A percentile compares a stretch with the other conserved stretches of the same genome.
Evolutionary conservation across 2,113 vertebrate genomes (phyloP).

Genomic region (Bubo bubo): DNA sequence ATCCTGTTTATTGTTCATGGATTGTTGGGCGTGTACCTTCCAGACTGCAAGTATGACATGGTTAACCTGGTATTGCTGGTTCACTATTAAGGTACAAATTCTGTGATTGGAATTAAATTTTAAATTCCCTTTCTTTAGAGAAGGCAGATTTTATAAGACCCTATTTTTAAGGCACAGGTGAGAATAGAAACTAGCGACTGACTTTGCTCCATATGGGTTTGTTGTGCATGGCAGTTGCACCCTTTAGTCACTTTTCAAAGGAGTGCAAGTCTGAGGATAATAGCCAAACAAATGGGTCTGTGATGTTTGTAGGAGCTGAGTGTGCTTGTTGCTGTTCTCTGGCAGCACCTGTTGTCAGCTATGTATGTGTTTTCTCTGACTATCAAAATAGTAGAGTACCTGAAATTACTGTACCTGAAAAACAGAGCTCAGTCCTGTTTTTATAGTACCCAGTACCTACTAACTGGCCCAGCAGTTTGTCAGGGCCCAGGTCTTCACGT

Average conservation of each 20-base stretch:
- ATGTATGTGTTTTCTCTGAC: not conserved
- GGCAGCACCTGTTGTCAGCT: not conserved
- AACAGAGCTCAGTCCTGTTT: not conserved
- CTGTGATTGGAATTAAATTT: not conserved
- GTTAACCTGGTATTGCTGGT: not conserved
- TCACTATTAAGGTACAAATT: not conserved
- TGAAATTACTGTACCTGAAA: not conserved
- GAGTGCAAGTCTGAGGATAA: not conserved
- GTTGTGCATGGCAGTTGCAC: not conserved
- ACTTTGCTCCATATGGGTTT: not conserved
- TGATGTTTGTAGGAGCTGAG: not conserved
- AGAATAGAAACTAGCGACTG: not conserved
- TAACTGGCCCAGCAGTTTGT: not conserved
- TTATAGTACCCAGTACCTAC: not conserved
- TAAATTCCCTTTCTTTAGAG: not conserved
- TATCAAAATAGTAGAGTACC: not conserved
- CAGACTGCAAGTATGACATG: not conserved
- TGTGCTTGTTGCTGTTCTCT: not conserved
- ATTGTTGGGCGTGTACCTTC: not conserved
- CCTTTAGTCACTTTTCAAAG: not conserved
- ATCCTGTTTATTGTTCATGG: not conserved
- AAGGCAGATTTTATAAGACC: not conserved
- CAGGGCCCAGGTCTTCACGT: not conserved
- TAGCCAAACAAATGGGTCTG: not conserved
- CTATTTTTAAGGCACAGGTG: not conserved